Evolutionary conservation across 1,140 invertebrate genomes (phyloP).

Genomic region (Diabrotica virgifera): DNA sequence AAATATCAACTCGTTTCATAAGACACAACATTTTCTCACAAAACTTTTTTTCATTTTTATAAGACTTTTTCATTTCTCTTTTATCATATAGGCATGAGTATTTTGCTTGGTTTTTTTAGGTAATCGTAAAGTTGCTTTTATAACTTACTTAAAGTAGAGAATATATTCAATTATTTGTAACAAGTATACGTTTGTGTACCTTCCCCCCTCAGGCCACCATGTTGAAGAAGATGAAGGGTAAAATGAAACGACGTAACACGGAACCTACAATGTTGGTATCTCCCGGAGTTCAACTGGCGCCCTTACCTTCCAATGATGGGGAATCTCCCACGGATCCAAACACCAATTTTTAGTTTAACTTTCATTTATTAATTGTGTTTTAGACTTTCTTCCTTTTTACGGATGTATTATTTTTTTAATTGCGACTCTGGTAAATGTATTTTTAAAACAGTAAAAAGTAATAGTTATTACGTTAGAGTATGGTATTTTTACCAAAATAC

Average conservation of each 20-base stretch:
- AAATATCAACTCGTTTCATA: conserved; percentile 20
- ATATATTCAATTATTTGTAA: neutral
- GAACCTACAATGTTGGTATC: conserved; percentile 84
- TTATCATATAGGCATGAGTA: conserved; percentile 26
- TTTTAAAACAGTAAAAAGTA: conserved; percentile 37
- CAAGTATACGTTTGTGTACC: conserved; percentile 1
- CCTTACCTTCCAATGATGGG: conserved; percentile 50
- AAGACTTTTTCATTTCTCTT: conserved; percentile 20
- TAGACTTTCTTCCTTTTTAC: neutral
- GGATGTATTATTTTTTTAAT: neutral
- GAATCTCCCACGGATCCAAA: conserved; percentile 47
- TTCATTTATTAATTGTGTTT: neutral
- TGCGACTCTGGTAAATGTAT: neutral
- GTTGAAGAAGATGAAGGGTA: conserved; percentile 88
- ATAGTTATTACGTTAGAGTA: conserved; percentile 48
- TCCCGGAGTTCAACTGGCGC: conserved; percentile 57
- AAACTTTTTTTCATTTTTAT: conserved; percentile 20
- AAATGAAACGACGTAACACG: conserved; percentile 92
- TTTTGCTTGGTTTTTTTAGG: conserved; percentile 27
- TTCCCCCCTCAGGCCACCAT: conserved; percentile 71
- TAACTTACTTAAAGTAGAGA: conserved; percentile 25
- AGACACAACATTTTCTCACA: conserved; percentile 23
- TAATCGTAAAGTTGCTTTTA: conserved; percentile 21
- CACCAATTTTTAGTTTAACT: conserved; percentile 42
- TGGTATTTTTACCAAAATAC: conserved; percentile 46